A percentile compares a stretch with the other conserved stretches of the same genome.
Conservation (phyloP, 2,113 vertebrate genomes). For the Callorhinus ursinus region DNA sequence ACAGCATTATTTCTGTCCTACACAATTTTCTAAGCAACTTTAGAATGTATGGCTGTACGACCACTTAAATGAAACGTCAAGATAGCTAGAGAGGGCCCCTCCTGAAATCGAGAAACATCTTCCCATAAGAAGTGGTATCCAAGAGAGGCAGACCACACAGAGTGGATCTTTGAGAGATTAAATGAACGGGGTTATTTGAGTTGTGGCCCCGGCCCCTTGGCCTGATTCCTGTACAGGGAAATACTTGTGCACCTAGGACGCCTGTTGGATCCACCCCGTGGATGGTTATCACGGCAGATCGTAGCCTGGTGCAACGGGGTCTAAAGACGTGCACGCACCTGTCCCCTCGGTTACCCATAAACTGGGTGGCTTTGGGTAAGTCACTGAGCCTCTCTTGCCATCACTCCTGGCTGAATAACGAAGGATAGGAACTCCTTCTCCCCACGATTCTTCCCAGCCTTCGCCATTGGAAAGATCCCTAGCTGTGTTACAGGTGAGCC, state of each 20-base stretch:
- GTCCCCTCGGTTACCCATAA: neutral
- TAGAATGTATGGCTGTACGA: neutral
- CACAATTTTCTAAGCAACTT: neutral
- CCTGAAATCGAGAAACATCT: neutral
- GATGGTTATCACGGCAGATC: neutral
- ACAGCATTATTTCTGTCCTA: neutral
- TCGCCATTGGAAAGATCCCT: neutral
- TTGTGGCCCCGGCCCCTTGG: accelerated
- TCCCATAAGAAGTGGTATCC: neutral
- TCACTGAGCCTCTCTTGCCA: neutral
- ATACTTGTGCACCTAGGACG: too few species aligned
- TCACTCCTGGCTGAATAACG: neutral
- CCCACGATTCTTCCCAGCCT: neutral
- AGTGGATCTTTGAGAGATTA: accelerated
- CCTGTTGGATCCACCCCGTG: neutral
- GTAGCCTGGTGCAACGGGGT: neutral
- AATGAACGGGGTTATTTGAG: neutral
- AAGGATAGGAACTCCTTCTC: neutral
- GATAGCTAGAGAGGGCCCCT: neutral
- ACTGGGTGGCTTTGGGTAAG: neutral
- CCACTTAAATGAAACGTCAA: neutral
- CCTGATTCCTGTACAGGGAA: accelerated
- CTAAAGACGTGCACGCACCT: neutral
- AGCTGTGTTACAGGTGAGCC: neutral
- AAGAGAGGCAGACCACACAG: neutral